These are phyloP conservation scores for Epinotia brunnichana DNA, from an alignment of 2,888 invertebrate species.

Conservation along the genomic window DNA sequence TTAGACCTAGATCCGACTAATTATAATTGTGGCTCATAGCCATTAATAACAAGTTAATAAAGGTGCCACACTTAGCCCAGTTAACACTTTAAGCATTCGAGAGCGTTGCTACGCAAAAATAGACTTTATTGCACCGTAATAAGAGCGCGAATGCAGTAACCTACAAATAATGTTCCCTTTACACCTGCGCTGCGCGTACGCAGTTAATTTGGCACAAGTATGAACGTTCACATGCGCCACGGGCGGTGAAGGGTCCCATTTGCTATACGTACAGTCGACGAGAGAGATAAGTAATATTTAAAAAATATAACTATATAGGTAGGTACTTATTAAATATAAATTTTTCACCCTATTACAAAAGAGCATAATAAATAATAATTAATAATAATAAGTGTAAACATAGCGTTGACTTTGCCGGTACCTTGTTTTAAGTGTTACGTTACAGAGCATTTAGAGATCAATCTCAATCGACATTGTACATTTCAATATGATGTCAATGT, in stretches of 20 bases:
- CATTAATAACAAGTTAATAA: constrained; percentile 13
- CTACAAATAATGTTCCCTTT: background rate
- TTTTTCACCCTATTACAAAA: too few relatives aligned
- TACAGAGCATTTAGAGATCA: too few relatives aligned
- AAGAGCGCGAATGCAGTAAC: background rate
- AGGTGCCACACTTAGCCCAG: constrained; percentile 10
- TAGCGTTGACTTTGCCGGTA: too few relatives aligned
- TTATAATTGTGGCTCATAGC: background rate
- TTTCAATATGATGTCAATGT: too few relatives aligned
- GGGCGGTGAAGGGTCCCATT: constrained; percentile 6
- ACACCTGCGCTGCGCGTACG: background rate
- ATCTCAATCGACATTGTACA: too few relatives aligned
- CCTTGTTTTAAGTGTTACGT: too few relatives aligned
- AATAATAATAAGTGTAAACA: too few relatives aligned
- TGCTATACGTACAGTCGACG: background rate
- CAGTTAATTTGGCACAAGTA: constrained; percentile 26
- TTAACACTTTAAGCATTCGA: background rate
- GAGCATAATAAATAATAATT: too few relatives aligned
- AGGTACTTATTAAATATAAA: too few relatives aligned
- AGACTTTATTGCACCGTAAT: background rate
- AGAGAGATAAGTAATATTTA: background rate
- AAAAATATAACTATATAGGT: too few relatives aligned
- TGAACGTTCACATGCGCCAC: constrained; percentile 7
- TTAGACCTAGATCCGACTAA: background rate
- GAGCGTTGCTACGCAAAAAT: background rate